Percentiles rank a stretch among this genome's conserved stretches.
phyloP scores from a whole-genome alignment of 2,797 vertebrate species.

The Sandelia bainsii region DNA sequence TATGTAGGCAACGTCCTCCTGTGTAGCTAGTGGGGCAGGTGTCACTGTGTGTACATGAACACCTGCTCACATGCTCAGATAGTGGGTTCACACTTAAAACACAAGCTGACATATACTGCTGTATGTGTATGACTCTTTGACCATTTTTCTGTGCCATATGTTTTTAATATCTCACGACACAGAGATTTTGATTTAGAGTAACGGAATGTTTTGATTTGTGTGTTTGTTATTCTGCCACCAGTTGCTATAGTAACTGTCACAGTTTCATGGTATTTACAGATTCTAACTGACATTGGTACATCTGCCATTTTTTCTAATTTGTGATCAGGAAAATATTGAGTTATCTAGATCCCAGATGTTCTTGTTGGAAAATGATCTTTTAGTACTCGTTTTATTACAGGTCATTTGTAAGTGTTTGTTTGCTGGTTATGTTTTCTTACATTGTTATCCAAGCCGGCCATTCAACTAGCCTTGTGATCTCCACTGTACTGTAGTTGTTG shows the following conservation, averaged over 20 bases:
- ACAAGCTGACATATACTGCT: conserved; percentile 13
- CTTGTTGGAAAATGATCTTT: too few species aligned
- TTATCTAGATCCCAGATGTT: too few species aligned
- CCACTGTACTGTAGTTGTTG: too few species aligned
- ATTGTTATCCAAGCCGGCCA: too few species aligned
- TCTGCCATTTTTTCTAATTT: too few species aligned
- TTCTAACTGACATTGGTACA: too few species aligned
- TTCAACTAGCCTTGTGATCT: too few species aligned
- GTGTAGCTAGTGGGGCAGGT: not conserved
- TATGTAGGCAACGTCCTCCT: conserved; percentile 50
- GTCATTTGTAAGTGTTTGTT: too few species aligned
- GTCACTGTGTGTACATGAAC: conserved; percentile 3
- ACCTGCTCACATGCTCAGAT: conserved; percentile 2
- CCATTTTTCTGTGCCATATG: not conserved
- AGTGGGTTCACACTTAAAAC: conserved; percentile 16
- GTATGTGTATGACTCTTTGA: conserved; percentile 14
- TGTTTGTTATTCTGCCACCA: not conserved
- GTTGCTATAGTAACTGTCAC: not conserved
- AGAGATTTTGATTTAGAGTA: conserved; percentile 10
- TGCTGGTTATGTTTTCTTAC: too few species aligned
- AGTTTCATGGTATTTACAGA: not conserved
- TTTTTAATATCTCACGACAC: not conserved
- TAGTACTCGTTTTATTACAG: too few species aligned
- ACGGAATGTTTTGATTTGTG: not conserved
- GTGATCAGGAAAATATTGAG: not conserved